A percentile compares a stretch with the other conserved stretches of the same genome.
Evolutionary conservation across 92 coral and sea anemone species (phyloP).

Genomic region (Epizoanthus stellaris): DNA sequence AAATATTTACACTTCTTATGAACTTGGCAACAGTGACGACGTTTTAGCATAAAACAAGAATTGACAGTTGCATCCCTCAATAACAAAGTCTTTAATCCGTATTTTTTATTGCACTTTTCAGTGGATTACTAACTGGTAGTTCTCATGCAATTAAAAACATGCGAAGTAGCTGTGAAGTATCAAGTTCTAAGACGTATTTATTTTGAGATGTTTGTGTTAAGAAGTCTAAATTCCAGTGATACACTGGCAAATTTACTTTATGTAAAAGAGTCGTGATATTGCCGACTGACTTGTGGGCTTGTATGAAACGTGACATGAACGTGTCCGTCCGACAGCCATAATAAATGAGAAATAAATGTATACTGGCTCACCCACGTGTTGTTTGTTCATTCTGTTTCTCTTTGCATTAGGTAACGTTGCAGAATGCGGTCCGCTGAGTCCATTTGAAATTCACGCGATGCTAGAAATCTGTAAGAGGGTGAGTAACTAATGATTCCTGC

Average conservation of each 20-base stretch:
- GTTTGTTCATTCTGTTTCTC: neutral
- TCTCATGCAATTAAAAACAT: neutral
- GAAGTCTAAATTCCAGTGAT: too few relatives aligned
- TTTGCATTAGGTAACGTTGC: slow-evolving; percentile 64
- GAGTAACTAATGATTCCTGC: neutral
- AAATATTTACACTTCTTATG: slow-evolving; percentile 18
- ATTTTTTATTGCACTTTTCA: neutral
- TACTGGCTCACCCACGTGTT: too few relatives aligned
- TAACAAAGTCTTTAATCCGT: neutral
- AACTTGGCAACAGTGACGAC: slow-evolving; percentile 3
- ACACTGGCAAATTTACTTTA: too few relatives aligned
- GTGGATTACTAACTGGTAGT: neutral
- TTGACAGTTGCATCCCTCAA: neutral
- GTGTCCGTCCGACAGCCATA: too few relatives aligned
- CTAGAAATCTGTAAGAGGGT: slow-evolving; percentile 95
- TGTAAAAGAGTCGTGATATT: too few relatives aligned
- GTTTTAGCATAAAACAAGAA: neutral
- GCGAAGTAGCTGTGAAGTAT: too few relatives aligned
- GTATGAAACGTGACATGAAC: too few relatives aligned
- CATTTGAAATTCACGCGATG: slow-evolving; percentile 86
- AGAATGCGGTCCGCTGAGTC: slow-evolving; percentile 64
- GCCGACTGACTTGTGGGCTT: too few relatives aligned
- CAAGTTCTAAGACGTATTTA: too few relatives aligned
- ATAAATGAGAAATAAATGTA: too few relatives aligned
- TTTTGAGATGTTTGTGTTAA: too few relatives aligned